Evolutionary conservation across 2,113 vertebrate species (phyloP).

Genomic region (Lepus timidus): DNA sequence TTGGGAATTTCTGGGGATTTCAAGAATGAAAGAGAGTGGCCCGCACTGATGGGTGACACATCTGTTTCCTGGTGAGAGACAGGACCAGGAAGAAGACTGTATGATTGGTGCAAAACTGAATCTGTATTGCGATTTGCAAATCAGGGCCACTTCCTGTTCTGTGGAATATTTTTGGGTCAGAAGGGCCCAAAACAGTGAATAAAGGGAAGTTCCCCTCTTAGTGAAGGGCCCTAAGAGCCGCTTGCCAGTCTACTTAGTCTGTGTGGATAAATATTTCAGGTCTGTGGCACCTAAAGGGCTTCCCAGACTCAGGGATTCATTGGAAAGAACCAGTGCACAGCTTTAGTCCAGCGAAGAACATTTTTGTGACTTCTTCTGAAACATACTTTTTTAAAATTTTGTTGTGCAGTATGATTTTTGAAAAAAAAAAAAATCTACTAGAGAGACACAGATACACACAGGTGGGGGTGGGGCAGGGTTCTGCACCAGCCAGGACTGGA

Average conservation of each 20-base stretch:
- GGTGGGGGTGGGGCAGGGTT: no score
- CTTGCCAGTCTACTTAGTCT: not conserved
- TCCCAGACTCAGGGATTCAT: not conserved
- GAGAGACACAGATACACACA: no score
- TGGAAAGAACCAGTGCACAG: not conserved
- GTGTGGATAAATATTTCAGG: not conserved
- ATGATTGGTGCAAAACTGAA: not conserved
- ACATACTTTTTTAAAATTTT: not conserved
- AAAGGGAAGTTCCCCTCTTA: not conserved
- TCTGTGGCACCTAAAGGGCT: not conserved
- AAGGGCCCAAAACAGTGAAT: not conserved
- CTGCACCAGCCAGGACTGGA: no score
- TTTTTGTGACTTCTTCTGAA: slow-evolving; percentile 9
- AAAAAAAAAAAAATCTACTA: not conserved
- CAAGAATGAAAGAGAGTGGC: not conserved
- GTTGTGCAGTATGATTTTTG: not conserved
- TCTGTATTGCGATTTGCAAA: slow-evolving; percentile 15
- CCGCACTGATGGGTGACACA: not conserved
- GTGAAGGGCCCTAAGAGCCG: not conserved
- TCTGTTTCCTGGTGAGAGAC: slow-evolving; percentile 51
- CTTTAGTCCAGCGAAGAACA: not conserved
- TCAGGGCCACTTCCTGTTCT: slow-evolving; percentile 55
- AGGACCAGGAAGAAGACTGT: not conserved
- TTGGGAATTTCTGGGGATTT: not conserved
- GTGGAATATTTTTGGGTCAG: not conserved